A percentile compares a stretch with the other conserved stretches of the same genome.
Evolutionary conservation across 2,113 vertebrate genomes (phyloP).

Genomic region (Periophthalmus modestus): DNA sequence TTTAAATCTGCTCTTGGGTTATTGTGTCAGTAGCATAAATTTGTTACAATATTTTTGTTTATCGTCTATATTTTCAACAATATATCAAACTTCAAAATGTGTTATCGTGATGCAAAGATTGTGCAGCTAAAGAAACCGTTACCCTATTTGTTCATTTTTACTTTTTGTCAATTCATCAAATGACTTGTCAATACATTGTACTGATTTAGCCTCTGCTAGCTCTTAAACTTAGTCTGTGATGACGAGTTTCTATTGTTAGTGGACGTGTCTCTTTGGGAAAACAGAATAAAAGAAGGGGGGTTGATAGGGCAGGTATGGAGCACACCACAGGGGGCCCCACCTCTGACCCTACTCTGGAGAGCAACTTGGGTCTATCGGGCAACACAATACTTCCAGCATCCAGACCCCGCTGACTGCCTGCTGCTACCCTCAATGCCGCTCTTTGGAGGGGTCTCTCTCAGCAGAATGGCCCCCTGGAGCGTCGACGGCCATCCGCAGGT

Average conservation of each 20-base stretch:
- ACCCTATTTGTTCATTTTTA: slow-evolving; percentile 43
- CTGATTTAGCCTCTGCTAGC: slow-evolving; percentile 65
- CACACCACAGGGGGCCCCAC: slow-evolving; percentile 76
- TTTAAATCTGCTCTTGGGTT: no score
- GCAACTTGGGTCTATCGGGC: slow-evolving; percentile 64
- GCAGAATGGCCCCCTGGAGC: slow-evolving; percentile 84
- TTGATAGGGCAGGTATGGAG: slow-evolving; percentile 80
- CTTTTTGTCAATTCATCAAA: slow-evolving; percentile 56
- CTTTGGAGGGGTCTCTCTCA: slow-evolving; percentile 78
- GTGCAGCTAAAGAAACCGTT: slow-evolving; percentile 40
- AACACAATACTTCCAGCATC: slow-evolving; percentile 76
- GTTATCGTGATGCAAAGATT: background rate
- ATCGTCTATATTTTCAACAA: no score
- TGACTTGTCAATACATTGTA: slow-evolving; percentile 62
- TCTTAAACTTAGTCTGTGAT: slow-evolving; percentile 59
- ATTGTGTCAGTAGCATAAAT: no score
- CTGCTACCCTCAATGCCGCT: slow-evolving; percentile 89
- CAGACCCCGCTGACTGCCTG: slow-evolving; percentile 85
- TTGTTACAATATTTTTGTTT: no score
- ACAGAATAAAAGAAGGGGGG: slow-evolving; percentile 49
- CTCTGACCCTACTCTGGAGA: slow-evolving; percentile 81
- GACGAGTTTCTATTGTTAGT: slow-evolving; percentile 56
- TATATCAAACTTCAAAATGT: no score
- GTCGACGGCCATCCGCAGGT: slow-evolving; percentile 85
- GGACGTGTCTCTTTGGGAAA: slow-evolving; percentile 30